Conservation (phyloP, 2,113 vertebrate species). For the Crotalus horridus region DNA sequence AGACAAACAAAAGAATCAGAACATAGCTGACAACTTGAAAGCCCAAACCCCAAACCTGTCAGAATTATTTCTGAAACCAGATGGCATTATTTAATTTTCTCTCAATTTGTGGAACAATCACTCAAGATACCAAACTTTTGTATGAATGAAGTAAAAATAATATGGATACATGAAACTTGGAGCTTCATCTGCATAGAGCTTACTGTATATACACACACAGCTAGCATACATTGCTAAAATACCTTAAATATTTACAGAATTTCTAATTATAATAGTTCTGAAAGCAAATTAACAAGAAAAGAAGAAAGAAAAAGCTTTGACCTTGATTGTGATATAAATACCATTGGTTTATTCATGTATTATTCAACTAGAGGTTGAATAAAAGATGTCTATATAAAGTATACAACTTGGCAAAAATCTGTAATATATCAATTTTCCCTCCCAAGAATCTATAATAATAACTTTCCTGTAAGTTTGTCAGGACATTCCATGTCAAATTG, state of each 20-base stretch:
- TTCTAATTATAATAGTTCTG: background rate
- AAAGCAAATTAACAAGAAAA: background rate
- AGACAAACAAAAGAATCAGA: background rate
- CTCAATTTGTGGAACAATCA: background rate
- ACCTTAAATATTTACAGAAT: background rate
- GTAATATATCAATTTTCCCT: background rate
- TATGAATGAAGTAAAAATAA: background rate
- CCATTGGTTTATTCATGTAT: background rate
- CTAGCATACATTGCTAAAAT: background rate
- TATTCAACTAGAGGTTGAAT: background rate
- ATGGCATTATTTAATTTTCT: background rate
- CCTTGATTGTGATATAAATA: background rate
- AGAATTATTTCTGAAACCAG: background rate
- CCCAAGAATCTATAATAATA: background rate
- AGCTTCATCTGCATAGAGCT: background rate
- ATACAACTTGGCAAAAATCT: background rate
- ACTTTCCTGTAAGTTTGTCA: background rate
- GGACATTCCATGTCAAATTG: background rate
- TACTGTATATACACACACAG: background rate
- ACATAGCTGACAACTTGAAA: background rate
- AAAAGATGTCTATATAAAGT: background rate
- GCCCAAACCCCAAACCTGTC: background rate
- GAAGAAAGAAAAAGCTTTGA: background rate
- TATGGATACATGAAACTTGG: background rate
- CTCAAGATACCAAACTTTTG: background rate